A percentile compares a stretch with the other conserved stretches of the same genome.
These are phyloP conservation scores for Argentina silus DNA, from an alignment of 2,797 vertebrate species.

Conservation along the genomic window DNA sequence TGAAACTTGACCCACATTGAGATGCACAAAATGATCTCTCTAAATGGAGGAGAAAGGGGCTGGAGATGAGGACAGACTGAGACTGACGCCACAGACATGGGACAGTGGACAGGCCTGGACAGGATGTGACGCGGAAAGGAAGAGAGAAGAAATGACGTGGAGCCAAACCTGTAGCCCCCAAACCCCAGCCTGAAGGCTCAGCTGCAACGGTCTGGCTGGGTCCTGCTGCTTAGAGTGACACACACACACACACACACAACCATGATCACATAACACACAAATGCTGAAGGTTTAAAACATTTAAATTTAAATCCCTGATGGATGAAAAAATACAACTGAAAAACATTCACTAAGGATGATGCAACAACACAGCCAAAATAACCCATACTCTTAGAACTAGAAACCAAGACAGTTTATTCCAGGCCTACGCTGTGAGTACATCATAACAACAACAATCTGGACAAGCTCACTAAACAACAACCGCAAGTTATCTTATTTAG, in stretches of 20 bases:
- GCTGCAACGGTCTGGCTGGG: constrained; percentile 63
- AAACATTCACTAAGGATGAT: neutral
- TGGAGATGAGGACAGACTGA: neutral
- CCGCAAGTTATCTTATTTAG: neutral
- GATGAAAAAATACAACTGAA: constrained; percentile 13
- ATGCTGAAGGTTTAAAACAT: constrained; percentile 4
- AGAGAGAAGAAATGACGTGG: constrained; percentile 37
- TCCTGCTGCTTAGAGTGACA: constrained; percentile 63
- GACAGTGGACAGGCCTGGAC: neutral
- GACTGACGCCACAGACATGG: too few species aligned
- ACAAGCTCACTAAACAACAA: neutral
- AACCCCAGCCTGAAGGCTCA: constrained; percentile 56
- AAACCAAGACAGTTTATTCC: neutral
- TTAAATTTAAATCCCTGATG: too few species aligned
- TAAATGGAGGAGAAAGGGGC: neutral
- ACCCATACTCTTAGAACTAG: neutral
- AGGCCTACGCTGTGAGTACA: neutral
- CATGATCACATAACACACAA: constrained; percentile 5
- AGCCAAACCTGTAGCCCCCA: constrained; percentile 69
- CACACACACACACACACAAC: constrained; percentile 17
- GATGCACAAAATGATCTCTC: neutral
- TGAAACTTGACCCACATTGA: constrained; percentile 4
- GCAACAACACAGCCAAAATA: neutral
- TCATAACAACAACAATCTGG: neutral
- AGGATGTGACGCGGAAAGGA: constrained; percentile 6